These are phyloP conservation scores for Amblyjoppa fuscipennis DNA, from an alignment of 2,888 invertebrate species.

Conservation along the genomic window DNA sequence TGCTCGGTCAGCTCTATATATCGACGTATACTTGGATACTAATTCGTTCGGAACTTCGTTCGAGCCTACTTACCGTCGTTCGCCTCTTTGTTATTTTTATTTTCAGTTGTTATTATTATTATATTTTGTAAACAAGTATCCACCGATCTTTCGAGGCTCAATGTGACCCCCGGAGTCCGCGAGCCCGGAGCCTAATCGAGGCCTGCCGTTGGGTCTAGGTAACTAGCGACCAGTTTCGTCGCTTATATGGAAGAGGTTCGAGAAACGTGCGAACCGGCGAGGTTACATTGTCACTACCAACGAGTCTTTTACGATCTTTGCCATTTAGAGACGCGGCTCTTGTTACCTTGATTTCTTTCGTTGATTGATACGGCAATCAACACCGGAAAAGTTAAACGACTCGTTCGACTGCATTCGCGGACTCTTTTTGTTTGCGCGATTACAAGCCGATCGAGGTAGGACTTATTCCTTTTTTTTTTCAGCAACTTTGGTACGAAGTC, in stretches of 20 bases:
- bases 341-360: conserved; percentile 2
- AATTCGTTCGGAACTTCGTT: conserved; percentile 18
- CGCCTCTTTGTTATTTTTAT: no score
- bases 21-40: conserved; percentile 23
- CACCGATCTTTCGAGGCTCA: conserved; percentile 22
- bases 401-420: conserved; percentile 12
- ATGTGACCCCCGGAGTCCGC: conserved; percentile 1
- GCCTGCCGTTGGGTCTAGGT: conserved; percentile 30
- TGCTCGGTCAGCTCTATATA: conserved; percentile 19
- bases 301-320: conserved; percentile 16
- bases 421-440: neutral
- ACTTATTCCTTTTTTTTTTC: neutral
- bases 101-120: no score
- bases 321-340: neutral
- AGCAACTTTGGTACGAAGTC: neutral
- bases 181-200: conserved; percentile 11
- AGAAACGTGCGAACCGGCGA: conserved; percentile 25
- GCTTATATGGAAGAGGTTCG: conserved; percentile 44
- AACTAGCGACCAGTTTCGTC: conserved; percentile 13
- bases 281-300: conserved; percentile 44
- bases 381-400: conserved; percentile 35
- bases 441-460: neutral
- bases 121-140: conserved; percentile 23
- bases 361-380: conserved; percentile 19
- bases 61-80: conserved; percentile 32